These are phyloP conservation scores for Chloroceryle amazona DNA, from an alignment of 2,797 vertebrate genomes.

Conservation along the genomic window DNA sequence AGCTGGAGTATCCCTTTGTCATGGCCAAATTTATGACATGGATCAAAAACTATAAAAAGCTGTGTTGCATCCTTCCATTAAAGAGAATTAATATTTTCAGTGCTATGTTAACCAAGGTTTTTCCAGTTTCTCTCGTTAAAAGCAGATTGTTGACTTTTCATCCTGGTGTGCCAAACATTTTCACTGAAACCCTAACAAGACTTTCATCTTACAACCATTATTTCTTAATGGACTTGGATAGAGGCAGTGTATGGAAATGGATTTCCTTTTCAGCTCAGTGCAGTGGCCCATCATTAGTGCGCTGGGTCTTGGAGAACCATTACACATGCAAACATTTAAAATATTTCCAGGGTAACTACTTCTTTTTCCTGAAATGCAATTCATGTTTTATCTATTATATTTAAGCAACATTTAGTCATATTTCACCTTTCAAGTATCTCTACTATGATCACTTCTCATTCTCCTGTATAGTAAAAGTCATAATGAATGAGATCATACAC, in stretches of 20 bases:
- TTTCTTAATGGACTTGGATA: constrained; percentile 86
- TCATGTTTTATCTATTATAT: constrained; percentile 79
- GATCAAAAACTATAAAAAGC: constrained; percentile 85
- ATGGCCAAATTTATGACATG: constrained; percentile 82
- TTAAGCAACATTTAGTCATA: constrained; percentile 58
- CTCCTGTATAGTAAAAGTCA: constrained; percentile 67
- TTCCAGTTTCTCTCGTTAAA: constrained; percentile 85
- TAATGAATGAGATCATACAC: constrained; percentile 74
- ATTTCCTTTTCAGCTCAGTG: constrained; percentile 79
- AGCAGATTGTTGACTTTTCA: constrained; percentile 84
- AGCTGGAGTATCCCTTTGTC: constrained; percentile 82
- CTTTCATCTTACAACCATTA: constrained; percentile 86
- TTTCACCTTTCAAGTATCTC: constrained; percentile 71
- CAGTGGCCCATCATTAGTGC: constrained; percentile 77
- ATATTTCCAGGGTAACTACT: constrained; percentile 79
- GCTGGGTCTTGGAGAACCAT: constrained; percentile 76
- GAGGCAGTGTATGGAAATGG: constrained; percentile 64
- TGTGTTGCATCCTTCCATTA: constrained; percentile 84
- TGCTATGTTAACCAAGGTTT: constrained; percentile 82
- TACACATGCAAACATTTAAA: constrained; percentile 81
- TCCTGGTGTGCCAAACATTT: constrained; percentile 83
- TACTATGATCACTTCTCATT: constrained; percentile 58
- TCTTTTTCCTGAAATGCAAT: constrained; percentile 74
- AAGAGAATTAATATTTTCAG: constrained; percentile 85
- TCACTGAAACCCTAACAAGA: constrained; percentile 81